Percentiles rank a stretch among this genome's conserved stretches.
phyloP scores from a whole-genome alignment of 2,113 vertebrate genomes.

The Dolichallabes microphthalmus region DNA sequence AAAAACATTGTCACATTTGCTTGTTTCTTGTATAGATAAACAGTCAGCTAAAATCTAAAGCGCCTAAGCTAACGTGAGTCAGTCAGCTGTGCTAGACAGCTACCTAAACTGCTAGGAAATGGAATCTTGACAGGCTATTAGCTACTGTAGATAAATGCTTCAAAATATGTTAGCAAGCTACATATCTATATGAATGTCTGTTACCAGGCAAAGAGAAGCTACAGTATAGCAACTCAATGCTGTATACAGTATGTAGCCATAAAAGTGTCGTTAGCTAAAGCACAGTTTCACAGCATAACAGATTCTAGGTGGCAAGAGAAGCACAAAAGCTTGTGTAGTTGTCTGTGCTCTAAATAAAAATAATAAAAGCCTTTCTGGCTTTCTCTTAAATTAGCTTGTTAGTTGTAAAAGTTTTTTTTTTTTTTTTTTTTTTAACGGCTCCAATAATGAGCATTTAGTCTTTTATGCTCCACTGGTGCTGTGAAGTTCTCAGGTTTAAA shows the following conservation, averaged over 20 bases:
- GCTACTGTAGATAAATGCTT: not conserved
- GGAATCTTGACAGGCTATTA: not conserved
- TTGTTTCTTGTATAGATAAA: not conserved
- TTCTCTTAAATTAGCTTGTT: not conserved
- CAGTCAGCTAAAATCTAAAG: not conserved
- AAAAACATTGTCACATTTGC: not conserved
- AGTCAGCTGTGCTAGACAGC: not conserved
- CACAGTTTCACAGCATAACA: not conserved
- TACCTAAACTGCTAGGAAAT: not conserved
- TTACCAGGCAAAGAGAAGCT: not conserved
- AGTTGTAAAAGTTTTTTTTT: slow-evolving; percentile 21
- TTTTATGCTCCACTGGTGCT: slow-evolving; percentile 33
- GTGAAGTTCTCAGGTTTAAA: slow-evolving; percentile 25
- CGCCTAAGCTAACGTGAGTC: not conserved
- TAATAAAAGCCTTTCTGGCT: not conserved
- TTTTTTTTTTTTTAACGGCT: slow-evolving; percentile 3
- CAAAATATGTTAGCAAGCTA: not conserved
- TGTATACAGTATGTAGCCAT: not conserved
- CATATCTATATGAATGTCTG: not conserved
- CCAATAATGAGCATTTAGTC: slow-evolving; percentile 33
- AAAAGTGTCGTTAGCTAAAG: not conserved
- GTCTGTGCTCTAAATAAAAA: slow-evolving; percentile 23
- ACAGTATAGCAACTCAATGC: not conserved
- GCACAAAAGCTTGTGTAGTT: not conserved
- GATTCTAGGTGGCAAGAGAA: not conserved